Base-by-base conservation (phyloP, 1,140 invertebrate species). In the Panagrolaimus sp. region DNA sequence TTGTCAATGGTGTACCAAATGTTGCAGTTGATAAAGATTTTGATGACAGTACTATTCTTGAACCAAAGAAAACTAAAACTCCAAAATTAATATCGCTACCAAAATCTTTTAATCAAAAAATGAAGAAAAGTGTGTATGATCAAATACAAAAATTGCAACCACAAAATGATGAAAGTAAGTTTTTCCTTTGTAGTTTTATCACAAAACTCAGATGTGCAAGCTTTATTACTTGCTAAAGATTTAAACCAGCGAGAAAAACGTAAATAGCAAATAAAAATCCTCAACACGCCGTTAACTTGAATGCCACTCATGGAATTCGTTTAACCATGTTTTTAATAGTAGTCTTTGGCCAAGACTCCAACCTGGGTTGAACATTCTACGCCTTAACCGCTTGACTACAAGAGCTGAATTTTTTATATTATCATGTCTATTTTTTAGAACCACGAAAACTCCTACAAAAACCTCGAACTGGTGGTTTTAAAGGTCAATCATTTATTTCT, bases 1-100 rank as follows among this genome's bases (percentile, higher is more conserved):
- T 27, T 8, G 51, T 57, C 11, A 57, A 57, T 57, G 51, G 51
- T n/a, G 51, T 57, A 14, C 20, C 51, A 3, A 57, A 57, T 57
- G 20, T 57, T n/a, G 20, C 51, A 8, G 51, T 20, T 5, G 51
- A 57, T 5, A 57, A 57, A 27, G 51, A 57, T 57, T 57, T 57
- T 13, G 51, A 57, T 13, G 27, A 20, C 11, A 57, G n/a, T 16
- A 57, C n/a, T 57, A 20, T 14, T 57, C 9, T 25, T 57, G 51
- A 57, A 5, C 5, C 4, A 11, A 57, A 57, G 2, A 57, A 57
- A 27, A 57, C 51, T 2, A 48, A 14, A 23, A 57, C 51, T 23
- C 11, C 20, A 25, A 57, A 27, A 20, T 20, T 27, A 27, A 57
- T 27, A 2, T 9, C 16, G 4, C 51, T 27, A 2, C 20, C 51